A percentile compares a stretch with the other conserved stretches of the same genome.
Evolutionary conservation across 1,140 invertebrate genomes (phyloP).

Genomic region (Cotesia vestalis): DNA sequence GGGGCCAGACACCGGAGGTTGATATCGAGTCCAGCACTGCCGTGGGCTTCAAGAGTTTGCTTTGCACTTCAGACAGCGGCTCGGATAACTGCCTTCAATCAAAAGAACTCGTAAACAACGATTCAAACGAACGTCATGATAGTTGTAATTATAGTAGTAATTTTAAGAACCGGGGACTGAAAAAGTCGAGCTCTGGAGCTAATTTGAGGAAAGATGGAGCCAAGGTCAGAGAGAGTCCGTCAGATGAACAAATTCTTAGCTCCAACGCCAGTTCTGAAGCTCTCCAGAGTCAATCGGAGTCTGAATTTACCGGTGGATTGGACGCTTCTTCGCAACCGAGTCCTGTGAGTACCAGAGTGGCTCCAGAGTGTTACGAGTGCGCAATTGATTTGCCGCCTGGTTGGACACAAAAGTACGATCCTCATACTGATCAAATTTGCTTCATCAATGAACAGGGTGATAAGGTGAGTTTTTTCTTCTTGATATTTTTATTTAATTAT

Average conservation of each 20-base stretch:
- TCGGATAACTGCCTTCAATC: conserved; percentile 56
- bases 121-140: conserved; percentile 5
- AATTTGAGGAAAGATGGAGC: conserved; percentile 26
- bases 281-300: conserved; percentile 41
- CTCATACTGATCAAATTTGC: conserved; percentile 49
- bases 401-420: conserved; percentile 54
- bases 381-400: conserved; percentile 51
- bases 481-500: not conserved
- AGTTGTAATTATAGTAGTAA: too few species aligned
- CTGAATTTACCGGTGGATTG: conserved; percentile 41
- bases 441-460: conserved; percentile 52
- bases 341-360: conserved; percentile 35
- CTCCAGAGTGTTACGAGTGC: conserved; percentile 45
- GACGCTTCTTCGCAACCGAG: conserved; percentile 43
- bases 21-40: conserved; percentile 53
- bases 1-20: conserved; percentile 34
- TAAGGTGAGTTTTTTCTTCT: conserved; percentile 43
- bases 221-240: conserved; percentile 43
- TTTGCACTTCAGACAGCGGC: conserved; percentile 55
- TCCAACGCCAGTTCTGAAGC: conserved; percentile 46
- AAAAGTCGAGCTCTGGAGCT: conserved; percentile 31
- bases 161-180: conserved; percentile 11
- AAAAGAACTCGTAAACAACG: conserved; percentile 34
- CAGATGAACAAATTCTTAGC: conserved; percentile 50
- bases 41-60: conserved; percentile 51